Evolutionary conservation across 2,888 invertebrate genomes (phyloP).

Genomic region (Limnephilus marmoratus): DNA sequence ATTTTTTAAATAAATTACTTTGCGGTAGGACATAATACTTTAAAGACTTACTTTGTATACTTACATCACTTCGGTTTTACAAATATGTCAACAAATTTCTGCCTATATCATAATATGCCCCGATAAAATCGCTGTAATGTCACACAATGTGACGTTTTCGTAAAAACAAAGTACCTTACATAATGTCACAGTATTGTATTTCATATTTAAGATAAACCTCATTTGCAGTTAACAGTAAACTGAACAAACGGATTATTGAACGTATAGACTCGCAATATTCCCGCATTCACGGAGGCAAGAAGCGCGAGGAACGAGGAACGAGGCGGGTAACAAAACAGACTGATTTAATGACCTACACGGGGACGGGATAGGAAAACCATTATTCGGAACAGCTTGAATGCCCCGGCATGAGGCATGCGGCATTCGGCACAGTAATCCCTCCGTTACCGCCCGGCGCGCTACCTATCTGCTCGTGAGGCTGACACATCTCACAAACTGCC

Average conservation of each 20-base stretch:
- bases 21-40: too few relatives aligned
- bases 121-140: background rate
- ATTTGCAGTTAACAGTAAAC: background rate
- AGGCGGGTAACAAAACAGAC: conserved; percentile 4
- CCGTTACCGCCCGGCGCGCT: background rate
- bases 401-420: background rate
- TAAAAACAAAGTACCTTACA: background rate
- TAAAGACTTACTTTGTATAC: too few relatives aligned
- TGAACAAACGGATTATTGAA: background rate
- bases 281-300: background rate
- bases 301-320: background rate
- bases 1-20: too few relatives aligned
- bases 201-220: background rate
- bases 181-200: background rate
- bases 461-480: background rate
- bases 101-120: too few relatives aligned
- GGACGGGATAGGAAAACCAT: background rate
- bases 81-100: background rate
- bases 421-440: background rate
- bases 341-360: conserved; percentile 1
- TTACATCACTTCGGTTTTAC: background rate
- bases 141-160: background rate
- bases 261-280: too few relatives aligned
- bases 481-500: conserved; percentile 25
- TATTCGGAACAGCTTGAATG: background rate